Evolutionary conservation across 2,113 vertebrate species (phyloP).

Genomic region (Gallinago jamesoni): DNA sequence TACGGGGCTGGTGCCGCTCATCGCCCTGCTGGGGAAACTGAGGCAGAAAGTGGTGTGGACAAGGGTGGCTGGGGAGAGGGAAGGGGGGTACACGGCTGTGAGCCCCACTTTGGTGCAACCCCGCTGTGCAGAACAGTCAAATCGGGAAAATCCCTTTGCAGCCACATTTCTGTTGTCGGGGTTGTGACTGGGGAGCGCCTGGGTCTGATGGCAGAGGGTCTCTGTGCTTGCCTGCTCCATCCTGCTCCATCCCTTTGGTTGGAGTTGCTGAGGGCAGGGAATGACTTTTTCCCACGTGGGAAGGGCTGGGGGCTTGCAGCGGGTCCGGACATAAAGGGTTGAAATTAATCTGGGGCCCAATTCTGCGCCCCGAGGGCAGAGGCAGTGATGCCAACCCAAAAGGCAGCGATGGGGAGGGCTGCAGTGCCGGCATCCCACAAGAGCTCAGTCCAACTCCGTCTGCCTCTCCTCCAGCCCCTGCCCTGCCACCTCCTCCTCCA

Average conservation of each 20-base stretch:
- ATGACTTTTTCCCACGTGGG: background rate
- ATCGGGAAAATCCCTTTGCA: background rate
- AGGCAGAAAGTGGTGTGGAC: background rate
- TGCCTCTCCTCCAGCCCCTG: background rate
- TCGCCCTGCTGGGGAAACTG: background rate
- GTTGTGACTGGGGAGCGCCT: accelerated
- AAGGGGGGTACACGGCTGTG: accelerated
- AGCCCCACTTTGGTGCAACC: background rate
- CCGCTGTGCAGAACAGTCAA: accelerated
- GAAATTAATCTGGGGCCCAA: background rate
- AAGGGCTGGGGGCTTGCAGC: background rate
- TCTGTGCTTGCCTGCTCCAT: background rate
- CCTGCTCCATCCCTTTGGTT: background rate
- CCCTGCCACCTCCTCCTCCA: background rate
- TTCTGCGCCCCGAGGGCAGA: background rate
- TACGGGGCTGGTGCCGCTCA: background rate
- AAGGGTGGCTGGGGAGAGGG: background rate
- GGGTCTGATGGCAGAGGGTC: background rate
- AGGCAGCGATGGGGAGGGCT: background rate
- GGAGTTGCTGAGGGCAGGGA: background rate
- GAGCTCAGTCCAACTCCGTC: background rate
- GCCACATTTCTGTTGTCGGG: accelerated
- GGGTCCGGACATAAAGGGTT: background rate
- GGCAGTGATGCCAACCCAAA: no score
- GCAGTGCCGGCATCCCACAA: background rate